Evolutionary conservation across 1,140 invertebrate genomes (phyloP), one percentile per base, ranked within the genome.

Genomic region (Lordiphosa stackelbergi): DNA sequence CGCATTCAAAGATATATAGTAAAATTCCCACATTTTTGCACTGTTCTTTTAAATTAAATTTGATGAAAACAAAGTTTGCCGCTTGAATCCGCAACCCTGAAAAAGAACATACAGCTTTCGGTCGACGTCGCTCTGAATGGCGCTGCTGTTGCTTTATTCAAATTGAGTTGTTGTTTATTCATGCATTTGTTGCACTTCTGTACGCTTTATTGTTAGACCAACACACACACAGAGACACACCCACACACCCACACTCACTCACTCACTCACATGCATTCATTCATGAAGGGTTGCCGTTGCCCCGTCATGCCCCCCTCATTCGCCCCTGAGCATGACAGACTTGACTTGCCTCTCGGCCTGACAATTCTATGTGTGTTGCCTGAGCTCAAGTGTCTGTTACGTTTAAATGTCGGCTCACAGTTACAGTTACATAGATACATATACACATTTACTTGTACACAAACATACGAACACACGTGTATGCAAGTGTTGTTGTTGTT

Each of bases 151-250:
- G 75, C 66, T 64, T 64, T 69, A 83, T 81, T 81, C 66, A 81
- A 81, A 81, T 81, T 71, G 75, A 81, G 75, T 75, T 83, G 66
- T 81, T 83, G 75, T 70, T 79, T 81, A 81, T 81, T 81, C 75
- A 81, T 83, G 75, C 75, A 81, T 81, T 83, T 81, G 75, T 75
- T 81, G 77, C 75, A 81, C 73, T 74, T 55, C 75, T 66, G 53
- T 43, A 58, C 47, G 59, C 62, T 68, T 53, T 56, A 83, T 83
- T 81, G 75, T 81, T 81, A 53, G 58, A 47, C 55, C 54, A 66
- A 63, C 52, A 56, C 42, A 57, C 42, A 59, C 65, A 60, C 28
- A 42, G 7, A 16, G n/a, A 35, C 16, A 40, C 35, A 11, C 22
- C 31, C 24, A 13, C 47, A 24, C 31, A 53, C 31, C 37, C 45